Percentiles rank a stretch among this genome's conserved stretches.
These are phyloP conservation scores for Lasiurus cinereus DNA, from an alignment of 2,113 vertebrate genomes.

Conservation along the genomic window DNA sequence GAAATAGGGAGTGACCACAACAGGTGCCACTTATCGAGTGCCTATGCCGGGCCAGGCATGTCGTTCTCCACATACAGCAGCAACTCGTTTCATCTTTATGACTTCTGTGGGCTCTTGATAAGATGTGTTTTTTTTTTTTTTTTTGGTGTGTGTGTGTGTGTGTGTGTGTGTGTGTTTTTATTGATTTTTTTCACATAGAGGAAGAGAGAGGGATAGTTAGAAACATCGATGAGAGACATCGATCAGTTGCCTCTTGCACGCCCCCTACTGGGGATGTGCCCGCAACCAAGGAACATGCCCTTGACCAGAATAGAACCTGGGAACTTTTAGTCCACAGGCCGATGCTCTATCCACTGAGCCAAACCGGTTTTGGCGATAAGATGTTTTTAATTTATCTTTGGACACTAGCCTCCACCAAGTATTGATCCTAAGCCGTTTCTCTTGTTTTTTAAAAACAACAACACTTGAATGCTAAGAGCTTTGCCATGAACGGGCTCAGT, in stretches of 20 bases:
- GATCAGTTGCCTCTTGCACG: too few species aligned
- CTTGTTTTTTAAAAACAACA: background rate
- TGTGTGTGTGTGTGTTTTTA: too few species aligned
- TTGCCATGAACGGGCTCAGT: background rate
- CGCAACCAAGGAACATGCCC: too few species aligned
- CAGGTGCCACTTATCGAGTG: background rate
- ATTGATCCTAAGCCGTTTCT: background rate
- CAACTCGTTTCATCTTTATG: background rate
- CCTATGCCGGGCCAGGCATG: background rate
- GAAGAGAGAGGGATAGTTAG: too few species aligned
- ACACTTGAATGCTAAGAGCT: background rate
- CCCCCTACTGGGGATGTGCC: too few species aligned
- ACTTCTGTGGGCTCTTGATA: conserved; percentile 22
- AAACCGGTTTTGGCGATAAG: background rate
- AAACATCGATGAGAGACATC: too few species aligned
- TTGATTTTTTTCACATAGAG: too few species aligned
- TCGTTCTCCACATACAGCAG: background rate
- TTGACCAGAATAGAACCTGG: too few species aligned
- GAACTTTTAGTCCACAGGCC: too few species aligned
- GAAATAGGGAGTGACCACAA: background rate
- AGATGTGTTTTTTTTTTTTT: background rate
- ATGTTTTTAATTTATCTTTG: conserved; percentile 16
- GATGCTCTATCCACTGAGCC: too few species aligned
- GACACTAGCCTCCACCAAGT: background rate
- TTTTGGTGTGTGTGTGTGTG: too few species aligned